These are phyloP conservation scores for Erythrolamprus reginae DNA, from an alignment of 2,113 vertebrate species.

Conservation along the genomic window DNA sequence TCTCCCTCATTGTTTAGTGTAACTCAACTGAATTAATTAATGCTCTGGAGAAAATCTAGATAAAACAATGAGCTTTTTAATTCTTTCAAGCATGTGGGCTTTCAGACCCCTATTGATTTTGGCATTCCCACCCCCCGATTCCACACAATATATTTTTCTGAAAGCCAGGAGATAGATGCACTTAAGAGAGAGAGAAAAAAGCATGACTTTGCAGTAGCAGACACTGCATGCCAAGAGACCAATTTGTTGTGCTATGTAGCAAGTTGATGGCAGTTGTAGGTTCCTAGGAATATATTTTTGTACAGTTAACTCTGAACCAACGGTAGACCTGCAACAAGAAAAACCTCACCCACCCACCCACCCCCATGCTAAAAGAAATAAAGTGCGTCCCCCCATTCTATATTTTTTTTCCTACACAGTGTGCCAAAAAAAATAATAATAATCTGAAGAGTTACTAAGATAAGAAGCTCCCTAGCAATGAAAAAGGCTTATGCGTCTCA, in stretches of 20 bases:
- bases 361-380: background rate
- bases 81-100: background rate
- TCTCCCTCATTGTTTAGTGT: background rate
- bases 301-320: background rate
- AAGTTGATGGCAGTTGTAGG: background rate
- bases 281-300: background rate
- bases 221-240: background rate
- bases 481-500: background rate
- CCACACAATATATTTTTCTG: background rate
- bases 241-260: background rate
- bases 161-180: background rate
- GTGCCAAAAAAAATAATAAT: background rate
- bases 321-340: background rate
- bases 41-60: background rate
- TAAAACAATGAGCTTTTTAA: background rate
- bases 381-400: background rate
- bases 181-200: background rate
- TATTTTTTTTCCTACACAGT: background rate
- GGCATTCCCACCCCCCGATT: background rate
- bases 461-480: background rate
- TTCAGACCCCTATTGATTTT: background rate
- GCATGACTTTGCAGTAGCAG: background rate
- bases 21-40: background rate
- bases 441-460: background rate
- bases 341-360: background rate